Conservation (phyloP, 2,797 vertebrate species). For the Malurus leucopterus region DNA sequence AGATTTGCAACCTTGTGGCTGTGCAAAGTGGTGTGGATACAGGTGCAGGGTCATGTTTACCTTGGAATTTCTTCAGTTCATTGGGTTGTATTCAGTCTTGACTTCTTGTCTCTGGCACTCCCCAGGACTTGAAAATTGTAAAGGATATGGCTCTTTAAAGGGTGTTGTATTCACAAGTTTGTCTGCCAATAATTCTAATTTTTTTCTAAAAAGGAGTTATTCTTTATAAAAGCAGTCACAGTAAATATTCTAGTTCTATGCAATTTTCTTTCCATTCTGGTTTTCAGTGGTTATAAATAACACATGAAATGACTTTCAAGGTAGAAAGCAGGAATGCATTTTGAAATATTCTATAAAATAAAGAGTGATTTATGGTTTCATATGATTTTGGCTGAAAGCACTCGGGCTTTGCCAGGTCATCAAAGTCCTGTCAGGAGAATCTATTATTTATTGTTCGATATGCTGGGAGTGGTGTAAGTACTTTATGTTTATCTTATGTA, state of each 20-base stretch:
- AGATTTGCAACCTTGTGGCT: neutral
- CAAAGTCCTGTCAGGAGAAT: slow-evolving; percentile 80
- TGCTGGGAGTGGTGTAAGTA: slow-evolving; percentile 73
- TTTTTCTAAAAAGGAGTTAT: slow-evolving; percentile 63
- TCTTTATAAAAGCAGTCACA: slow-evolving; percentile 70
- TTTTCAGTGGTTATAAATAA: slow-evolving; percentile 83
- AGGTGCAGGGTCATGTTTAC: neutral
- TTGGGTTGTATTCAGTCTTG: neutral
- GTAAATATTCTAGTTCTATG: slow-evolving; percentile 75
- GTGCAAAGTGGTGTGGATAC: neutral
- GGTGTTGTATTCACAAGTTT: slow-evolving; percentile 43
- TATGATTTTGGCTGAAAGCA: slow-evolving; percentile 84
- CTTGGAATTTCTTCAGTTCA: neutral
- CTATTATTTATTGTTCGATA: slow-evolving; percentile 82
- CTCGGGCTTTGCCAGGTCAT: slow-evolving; percentile 82
- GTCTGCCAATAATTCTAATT: slow-evolving; percentile 54
- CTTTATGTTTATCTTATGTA: slow-evolving; percentile 83
- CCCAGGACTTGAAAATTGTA: neutral
- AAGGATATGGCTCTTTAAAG: slow-evolving; percentile 37
- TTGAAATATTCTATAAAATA: slow-evolving; percentile 85
- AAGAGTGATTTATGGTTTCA: slow-evolving; percentile 84
- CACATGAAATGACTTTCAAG: slow-evolving; percentile 85
- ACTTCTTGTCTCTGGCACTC: neutral
- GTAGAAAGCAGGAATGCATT: slow-evolving; percentile 83
- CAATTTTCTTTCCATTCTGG: slow-evolving; percentile 74